Evolutionary conservation across 2,888 invertebrate species (phyloP).

Genomic region (Tenodera sinensis): DNA sequence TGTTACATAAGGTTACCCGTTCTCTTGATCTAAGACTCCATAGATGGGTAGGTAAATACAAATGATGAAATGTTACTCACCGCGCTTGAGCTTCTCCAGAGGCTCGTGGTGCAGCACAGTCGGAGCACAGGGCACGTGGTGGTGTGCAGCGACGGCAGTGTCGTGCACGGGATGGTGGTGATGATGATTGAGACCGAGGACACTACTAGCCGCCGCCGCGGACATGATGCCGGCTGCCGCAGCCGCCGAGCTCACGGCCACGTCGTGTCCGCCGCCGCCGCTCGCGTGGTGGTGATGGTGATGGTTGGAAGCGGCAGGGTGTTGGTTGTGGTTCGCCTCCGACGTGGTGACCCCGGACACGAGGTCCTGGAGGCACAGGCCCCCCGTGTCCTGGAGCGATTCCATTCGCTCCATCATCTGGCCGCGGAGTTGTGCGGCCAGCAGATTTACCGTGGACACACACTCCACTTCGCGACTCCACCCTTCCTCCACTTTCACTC

Average conservation of each 20-base stretch:
- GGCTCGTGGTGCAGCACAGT: conserved; percentile 62
- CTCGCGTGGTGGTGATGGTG: conserved; percentile 54
- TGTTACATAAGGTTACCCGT: no score
- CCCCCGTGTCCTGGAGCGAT: conserved; percentile 63
- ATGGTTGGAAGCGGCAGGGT: conserved; percentile 45
- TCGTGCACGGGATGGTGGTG: conserved; percentile 48
- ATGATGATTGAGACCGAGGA: conserved; percentile 48
- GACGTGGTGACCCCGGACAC: conserved; percentile 50
- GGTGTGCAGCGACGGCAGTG: conserved; percentile 49
- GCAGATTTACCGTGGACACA: not conserved
- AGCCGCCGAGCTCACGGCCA: conserved; percentile 33
- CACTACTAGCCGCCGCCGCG: conserved; percentile 46
- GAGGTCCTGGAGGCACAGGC: conserved; percentile 68
- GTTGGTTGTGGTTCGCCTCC: conserved; percentile 37
- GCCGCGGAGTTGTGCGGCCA: not conserved
- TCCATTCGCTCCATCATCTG: conserved; percentile 61
- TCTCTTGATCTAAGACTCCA: no score
- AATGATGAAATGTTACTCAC: conserved; percentile 52
- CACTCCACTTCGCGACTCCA: not conserved
- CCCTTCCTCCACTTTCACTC: not conserved
- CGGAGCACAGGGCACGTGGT: conserved; percentile 56
- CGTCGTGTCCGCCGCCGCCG: conserved; percentile 55
- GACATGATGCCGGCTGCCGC: conserved; percentile 27
- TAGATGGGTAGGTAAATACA: no score
- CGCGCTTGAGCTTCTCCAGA: conserved; percentile 73